Evolutionary conservation across 2,888 invertebrate species (phyloP).

Genomic region (Maniola hyperantus): DNA sequence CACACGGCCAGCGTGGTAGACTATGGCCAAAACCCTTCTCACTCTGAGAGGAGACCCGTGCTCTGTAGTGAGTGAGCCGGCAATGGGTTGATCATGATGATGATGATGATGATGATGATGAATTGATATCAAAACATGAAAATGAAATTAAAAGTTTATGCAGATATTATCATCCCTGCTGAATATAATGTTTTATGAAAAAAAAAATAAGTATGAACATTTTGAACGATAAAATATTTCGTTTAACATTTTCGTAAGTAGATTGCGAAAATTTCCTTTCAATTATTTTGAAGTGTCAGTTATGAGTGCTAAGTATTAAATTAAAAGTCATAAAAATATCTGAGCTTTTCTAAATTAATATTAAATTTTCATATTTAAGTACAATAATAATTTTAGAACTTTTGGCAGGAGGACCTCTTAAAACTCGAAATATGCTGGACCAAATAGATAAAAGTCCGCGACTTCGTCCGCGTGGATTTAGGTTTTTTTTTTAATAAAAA

Average conservation of each 20-base stretch:
- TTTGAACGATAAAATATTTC: not conserved
- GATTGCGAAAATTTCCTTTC: not conserved
- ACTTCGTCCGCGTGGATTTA: too few relatives aligned
- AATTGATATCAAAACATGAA: not conserved
- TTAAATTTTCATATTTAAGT: constrained; percentile 6
- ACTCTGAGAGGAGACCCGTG: too few relatives aligned
- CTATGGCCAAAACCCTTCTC: too few relatives aligned
- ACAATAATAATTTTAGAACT: constrained; percentile 1
- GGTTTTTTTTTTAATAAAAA: too few relatives aligned
- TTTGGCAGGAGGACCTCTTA: not conserved
- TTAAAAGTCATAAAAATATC: constrained; percentile 9
- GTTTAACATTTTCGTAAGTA: not conserved
- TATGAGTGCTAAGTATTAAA: not conserved
- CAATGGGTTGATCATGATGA: too few relatives aligned
- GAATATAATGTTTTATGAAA: not conserved
- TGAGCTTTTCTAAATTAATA: constrained; percentile 5
- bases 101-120: too few relatives aligned
- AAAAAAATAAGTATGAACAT: not conserved
- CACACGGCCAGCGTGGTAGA: too few relatives aligned
- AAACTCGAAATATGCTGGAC: not conserved
- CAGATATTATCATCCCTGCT: not conserved
- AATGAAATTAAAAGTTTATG: not conserved
- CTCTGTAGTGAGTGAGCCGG: too few relatives aligned
- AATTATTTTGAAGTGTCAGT: constrained; percentile 13
- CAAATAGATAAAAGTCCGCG: too few relatives aligned